Evolutionary conservation across 2,888 invertebrate genomes (phyloP).

Genomic region (Heliconius sara): DNA sequence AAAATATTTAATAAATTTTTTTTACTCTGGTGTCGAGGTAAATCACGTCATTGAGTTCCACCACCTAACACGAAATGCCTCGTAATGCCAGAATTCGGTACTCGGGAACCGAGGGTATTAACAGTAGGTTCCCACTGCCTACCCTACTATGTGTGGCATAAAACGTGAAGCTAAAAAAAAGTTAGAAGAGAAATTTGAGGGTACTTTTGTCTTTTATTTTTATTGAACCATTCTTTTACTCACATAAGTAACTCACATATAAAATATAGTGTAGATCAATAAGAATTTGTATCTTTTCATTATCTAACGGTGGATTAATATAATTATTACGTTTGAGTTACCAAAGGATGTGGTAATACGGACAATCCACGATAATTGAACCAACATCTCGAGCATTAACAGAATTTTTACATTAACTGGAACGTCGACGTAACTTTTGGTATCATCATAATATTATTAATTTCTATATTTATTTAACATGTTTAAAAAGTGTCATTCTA

Average conservation of each 20-base stretch:
- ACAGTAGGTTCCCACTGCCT: too few species aligned
- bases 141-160: too few species aligned
- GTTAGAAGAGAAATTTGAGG: not conserved
- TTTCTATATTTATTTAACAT: too few species aligned
- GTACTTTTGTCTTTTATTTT: not conserved
- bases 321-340: not conserved
- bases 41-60: too few species aligned
- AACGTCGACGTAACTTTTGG: not conserved
- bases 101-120: too few species aligned
- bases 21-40: too few species aligned
- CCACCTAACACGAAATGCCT: too few species aligned
- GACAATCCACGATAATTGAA: constrained; percentile 11
- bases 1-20: too few species aligned
- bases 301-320: not conserved
- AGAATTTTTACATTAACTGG: constrained; percentile 6
- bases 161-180: too few species aligned
- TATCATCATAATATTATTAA: not conserved
- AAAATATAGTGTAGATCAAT: not conserved
- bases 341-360: not conserved
- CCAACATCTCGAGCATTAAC: constrained; percentile 3
- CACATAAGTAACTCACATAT: not conserved
- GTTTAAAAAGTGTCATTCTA: not conserved
- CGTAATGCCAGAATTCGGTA: too few species aligned
- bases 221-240: not conserved
- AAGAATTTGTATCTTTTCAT: not conserved